These are phyloP conservation scores for Pyrgilauda ruficollis DNA, from an alignment of 2,113 vertebrate genomes.

Conservation along the genomic window DNA sequence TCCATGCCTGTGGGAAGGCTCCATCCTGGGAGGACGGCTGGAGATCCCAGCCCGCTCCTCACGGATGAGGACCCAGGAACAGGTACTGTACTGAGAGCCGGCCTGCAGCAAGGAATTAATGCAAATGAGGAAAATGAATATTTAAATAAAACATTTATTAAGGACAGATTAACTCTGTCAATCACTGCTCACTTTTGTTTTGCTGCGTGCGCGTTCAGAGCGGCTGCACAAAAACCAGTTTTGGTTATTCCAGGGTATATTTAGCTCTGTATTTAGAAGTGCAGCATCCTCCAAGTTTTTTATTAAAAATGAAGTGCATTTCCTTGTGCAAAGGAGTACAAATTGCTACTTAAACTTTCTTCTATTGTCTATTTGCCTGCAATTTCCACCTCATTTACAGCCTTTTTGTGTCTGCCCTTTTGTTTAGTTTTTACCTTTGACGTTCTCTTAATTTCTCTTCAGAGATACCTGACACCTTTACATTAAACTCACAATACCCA, in stretches of 20 bases:
- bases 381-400: constrained; percentile 63
- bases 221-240: constrained; percentile 1
- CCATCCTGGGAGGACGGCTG: neutral
- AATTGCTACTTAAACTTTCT: constrained; percentile 67
- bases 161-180: constrained; percentile 21
- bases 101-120: neutral
- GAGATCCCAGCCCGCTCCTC: neutral
- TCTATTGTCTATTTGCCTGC: constrained; percentile 57
- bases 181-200: constrained; percentile 24
- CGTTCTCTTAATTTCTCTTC: constrained; percentile 63
- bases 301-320: constrained; percentile 19
- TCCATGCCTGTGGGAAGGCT: rapidly evolving
- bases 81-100: neutral
- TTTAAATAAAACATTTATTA: constrained; percentile 44
- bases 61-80: neutral
- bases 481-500: constrained; percentile 48
- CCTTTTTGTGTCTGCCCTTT: constrained; percentile 50
- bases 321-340: constrained; percentile 53
- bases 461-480: constrained; percentile 53
- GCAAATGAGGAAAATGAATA: constrained; percentile 5
- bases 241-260: neutral
- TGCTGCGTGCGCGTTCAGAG: rapidly evolving
- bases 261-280: constrained; percentile 21
- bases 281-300: neutral
- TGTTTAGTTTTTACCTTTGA: constrained; percentile 65